Base-by-base conservation (phyloP, 1,140 invertebrate species). In the Neodiprion pinetum region DNA sequence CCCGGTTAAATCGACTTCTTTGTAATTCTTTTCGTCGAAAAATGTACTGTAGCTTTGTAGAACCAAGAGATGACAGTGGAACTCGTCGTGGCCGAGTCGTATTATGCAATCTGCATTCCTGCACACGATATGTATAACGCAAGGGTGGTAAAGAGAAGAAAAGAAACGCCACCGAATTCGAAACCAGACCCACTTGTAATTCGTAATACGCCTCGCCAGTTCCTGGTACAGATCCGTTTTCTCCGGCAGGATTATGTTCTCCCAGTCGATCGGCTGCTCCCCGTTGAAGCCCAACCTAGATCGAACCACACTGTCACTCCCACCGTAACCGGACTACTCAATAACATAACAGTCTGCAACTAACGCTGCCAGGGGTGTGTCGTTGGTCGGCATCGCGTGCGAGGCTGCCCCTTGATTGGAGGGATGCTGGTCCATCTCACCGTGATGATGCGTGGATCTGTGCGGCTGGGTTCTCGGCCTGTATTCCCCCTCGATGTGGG, bases 91-190 rank as follows among this genome's bases (percentile, higher is more conserved):
- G 40, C 88, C 90, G 71, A 92, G 88, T 72, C 87, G 85, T 12
- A 92, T 85, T 53, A 90, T 88, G 76, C 90, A 90, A 78, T 92
- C 91, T 5, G 91, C 89, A 79, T 91, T 91, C 78, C 90, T 91
- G 82, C n/a, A 86, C 86, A 66, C 74, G 66, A 77, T 74, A 74
- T 21, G 17, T 21, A 21, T 21, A 21, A 21, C 17, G 17, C 17
- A 21, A 21, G 17, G 17, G 17, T 21, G 17, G 17, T 21, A 21
- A 21, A 21, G 17, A 21, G 17, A 21, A 21, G 17, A 21, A 21
- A 21, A 21, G 17, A 21, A 0, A 0, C 17, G 17, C 17, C 0
- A 21, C 21, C 61, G 48, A 72, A 66, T 12, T 72, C 21, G 48
- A 53, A 21, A 23, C 23, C 74, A 65, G 72, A 77, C 80, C 84